Base-by-base conservation (phyloP, 2,113 vertebrate species). In the Malurus elegans region DNA sequence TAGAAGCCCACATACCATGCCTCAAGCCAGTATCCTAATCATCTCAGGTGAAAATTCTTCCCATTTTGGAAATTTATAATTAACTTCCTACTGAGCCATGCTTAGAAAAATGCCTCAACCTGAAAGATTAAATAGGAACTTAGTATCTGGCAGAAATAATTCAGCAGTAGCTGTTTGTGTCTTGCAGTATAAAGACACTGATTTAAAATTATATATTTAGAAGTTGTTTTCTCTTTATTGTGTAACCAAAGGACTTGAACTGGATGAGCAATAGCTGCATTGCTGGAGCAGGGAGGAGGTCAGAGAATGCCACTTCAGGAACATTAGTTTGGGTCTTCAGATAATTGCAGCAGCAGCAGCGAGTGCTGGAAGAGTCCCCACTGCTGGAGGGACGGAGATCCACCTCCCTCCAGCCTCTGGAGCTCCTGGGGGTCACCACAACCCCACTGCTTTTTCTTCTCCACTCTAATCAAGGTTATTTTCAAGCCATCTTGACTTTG, bases 201-300 rank as follows among this genome's bases (percentile, higher is more conserved):
- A 60, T 97, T 90, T 92, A 65, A 96, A 95, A 62, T 58, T 34
- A 66, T 66, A 45, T 69, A 90, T 94, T 97, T 97, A 91, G 89
- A 84, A 96, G 50, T 86, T 53, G 48, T 66, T 89, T 96, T 71
- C 65, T 78, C 85, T 79, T 57, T 64, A 31, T 64, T 71, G 67
- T 78, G 90, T 75, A 93, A 92, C 82, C 93, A 94, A 92, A 81
- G 93, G 81, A 91, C 95, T 80, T 42, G 86, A 75, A 75, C 73
- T 92, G 89, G 42, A 66, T 92, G 90, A 95, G 71, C 94, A 95
- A 95, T 65, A 58, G 76, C 45, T 38, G 24, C 51, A 19, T 65
- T 80, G 16, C 70, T 51, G 86, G 79, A 93, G 44, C 12, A 82
- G 54, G 60, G 69, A 80, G 83, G 36, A 78, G 79, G 82, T 67